Evolutionary conservation across 2,797 vertebrate species (phyloP).

Genomic region (Gobio occitaniae): DNA sequence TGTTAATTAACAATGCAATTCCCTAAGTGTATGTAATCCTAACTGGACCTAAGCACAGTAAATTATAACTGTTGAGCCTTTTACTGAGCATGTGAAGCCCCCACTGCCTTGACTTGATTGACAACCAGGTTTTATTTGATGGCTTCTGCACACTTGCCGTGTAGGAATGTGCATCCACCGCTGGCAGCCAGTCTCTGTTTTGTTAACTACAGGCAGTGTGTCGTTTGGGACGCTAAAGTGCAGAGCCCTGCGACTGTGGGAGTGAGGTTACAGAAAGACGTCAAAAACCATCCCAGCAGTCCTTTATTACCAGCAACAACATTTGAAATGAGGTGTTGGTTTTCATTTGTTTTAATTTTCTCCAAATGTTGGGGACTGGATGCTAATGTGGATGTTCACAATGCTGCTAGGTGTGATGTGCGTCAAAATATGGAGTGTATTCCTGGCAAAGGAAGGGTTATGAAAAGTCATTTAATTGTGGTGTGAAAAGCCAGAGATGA

Average conservation of each 20-base stretch:
- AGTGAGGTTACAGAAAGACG: constrained; percentile 54
- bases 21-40: constrained; percentile 64
- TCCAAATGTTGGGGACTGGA: constrained; percentile 70
- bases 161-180: constrained; percentile 64
- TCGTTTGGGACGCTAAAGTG: constrained; percentile 69
- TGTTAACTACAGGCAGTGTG: constrained; percentile 66
- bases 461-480: constrained; percentile 56
- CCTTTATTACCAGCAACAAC: constrained; percentile 78
- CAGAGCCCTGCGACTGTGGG: constrained; percentile 65
- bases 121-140: constrained; percentile 68
- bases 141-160: constrained; percentile 57
- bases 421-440: constrained; percentile 63
- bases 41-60: constrained; percentile 58
- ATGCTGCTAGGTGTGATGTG: constrained; percentile 74
- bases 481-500: constrained; percentile 59
- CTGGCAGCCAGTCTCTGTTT: constrained; percentile 74
- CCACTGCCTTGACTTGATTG: constrained; percentile 68
- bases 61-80: constrained; percentile 66
- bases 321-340: constrained; percentile 78
- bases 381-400: constrained; percentile 63
- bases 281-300: constrained; percentile 68
- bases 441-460: constrained; percentile 60
- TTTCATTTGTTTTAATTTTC: constrained; percentile 80
- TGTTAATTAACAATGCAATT: constrained; percentile 71
- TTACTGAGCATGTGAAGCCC: constrained; percentile 61